Conservation (phyloP, 2,888 invertebrate genomes). For the Poecilus cupreus region DNA sequence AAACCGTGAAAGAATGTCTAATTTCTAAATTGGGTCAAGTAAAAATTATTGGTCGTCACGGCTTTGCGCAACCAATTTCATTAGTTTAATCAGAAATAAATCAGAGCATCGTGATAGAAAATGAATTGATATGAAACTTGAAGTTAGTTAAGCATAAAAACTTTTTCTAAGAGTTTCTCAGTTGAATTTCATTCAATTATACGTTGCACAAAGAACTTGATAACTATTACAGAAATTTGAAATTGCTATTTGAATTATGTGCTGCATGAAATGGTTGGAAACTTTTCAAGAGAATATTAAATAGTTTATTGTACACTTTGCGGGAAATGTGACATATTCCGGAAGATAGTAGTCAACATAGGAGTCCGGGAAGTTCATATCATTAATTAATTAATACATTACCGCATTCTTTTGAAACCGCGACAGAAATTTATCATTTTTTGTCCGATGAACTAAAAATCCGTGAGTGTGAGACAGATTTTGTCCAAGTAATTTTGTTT, state of each 20-base stretch:
- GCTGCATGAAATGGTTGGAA: neutral
- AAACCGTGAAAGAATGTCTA: slow-evolving; percentile 15
- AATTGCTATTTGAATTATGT: slow-evolving; percentile 18
- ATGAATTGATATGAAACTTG: neutral
- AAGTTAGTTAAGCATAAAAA: slow-evolving; percentile 12
- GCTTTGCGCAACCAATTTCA: slow-evolving; percentile 2
- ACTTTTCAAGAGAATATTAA: no score
- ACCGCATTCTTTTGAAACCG: no score
- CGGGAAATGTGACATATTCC: no score
- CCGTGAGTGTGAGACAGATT: no score
- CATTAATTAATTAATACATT: no score
- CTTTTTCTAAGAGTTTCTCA: slow-evolving; percentile 9
- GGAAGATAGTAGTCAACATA: no score
- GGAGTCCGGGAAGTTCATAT: no score
- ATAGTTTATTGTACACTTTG: no score
- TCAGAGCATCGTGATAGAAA: slow-evolving; percentile 14
- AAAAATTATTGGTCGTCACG: neutral
- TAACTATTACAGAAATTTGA: slow-evolving; percentile 23
- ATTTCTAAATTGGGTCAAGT: slow-evolving; percentile 15
- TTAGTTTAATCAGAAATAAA: slow-evolving; percentile 18
- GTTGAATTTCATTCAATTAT: slow-evolving; percentile 17
- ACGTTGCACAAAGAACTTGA: slow-evolving; percentile 8
- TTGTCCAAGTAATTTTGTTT: no score
- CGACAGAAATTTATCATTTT: no score
- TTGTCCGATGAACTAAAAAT: no score